Evolutionary conservation across 2,888 invertebrate species (phyloP), one percentile per base, ranked within the genome.

Genomic region (Leptinotarsa juncta): DNA sequence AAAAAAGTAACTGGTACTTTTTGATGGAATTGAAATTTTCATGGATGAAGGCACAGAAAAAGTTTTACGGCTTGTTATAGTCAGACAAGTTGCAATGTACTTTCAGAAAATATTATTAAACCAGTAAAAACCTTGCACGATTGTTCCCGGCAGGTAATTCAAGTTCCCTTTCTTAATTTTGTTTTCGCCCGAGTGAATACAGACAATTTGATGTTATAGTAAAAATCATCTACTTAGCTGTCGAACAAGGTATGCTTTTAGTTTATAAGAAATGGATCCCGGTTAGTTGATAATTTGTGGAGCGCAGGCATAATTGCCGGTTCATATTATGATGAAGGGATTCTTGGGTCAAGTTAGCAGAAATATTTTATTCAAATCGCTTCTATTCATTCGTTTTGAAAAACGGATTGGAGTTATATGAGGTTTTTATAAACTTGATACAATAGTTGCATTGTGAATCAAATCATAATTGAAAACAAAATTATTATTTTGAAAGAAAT

Each of bases 351-450:
- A 32, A 49, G 71, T 71, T 71, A 74, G 62, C 62, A 53, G 60
- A 67, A 67, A 62, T 71, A 67, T 74, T 71, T 74, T 51, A 48
- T 74, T 74, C 42, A 42, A 42, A 20, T 57, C 5, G 10, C 15
- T 65, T 69, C 12, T 65, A 12, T 66, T 71, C n/a, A 62, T 70
- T 32, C 32, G n/a, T 15, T 23, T 23, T 2, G 53, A 26, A 60
- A 32, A 51, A 48, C 20, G 15, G 5, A 18, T 10, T 15, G 16
- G 42, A n/a, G 62, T 42, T 62, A 42, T 62, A 32, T 62, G 62
- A 62, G 62, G 42, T 62, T 62, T 62, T 42, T 32, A 62, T 32
- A 42, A 62, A 32, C 26, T 62, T 57, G 20, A 51, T 51, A 51
- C 15, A 51, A 51, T 42, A 42, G 10, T 42, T 10, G 10, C 10